A percentile compares a stretch with the other conserved stretches of the same genome.
Evolutionary conservation across 2,797 vertebrate genomes (phyloP).

Genomic region (Oophaga sylvatica): DNA sequence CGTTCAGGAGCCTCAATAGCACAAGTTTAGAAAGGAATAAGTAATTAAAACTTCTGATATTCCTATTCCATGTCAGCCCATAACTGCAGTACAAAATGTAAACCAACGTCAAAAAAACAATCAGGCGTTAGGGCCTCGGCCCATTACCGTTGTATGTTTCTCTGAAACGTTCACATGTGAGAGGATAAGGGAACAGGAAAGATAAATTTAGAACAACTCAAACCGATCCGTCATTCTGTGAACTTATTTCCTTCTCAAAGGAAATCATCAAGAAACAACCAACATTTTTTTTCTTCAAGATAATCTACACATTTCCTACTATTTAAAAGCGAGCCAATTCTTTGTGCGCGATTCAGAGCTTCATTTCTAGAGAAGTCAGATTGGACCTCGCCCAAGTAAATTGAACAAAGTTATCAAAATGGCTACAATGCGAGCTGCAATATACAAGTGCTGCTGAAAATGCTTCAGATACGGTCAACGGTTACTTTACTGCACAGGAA

Average conservation of each 20-base stretch:
- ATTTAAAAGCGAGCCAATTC: slow-evolving; percentile 30
- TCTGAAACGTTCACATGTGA: slow-evolving; percentile 21
- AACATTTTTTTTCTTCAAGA: slow-evolving; percentile 57
- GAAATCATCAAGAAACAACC: slow-evolving; percentile 54
- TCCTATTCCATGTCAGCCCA: background rate
- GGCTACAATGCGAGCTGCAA: background rate
- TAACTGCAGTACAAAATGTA: background rate
- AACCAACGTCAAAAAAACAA: no score
- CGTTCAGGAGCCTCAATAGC: background rate
- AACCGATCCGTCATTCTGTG: slow-evolving; percentile 63
- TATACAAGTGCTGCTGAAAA: background rate
- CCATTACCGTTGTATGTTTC: slow-evolving; percentile 5
- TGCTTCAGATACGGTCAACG: background rate
- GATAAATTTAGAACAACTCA: slow-evolving; percentile 66
- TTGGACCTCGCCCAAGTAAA: slow-evolving; percentile 16
- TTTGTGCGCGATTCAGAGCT: background rate
- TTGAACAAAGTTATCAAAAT: background rate
- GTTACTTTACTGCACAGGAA: background rate
- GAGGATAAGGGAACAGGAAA: slow-evolving; percentile 67
- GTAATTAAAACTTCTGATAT: no score
- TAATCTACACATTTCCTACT: slow-evolving; percentile 50
- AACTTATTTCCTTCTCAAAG: slow-evolving; percentile 60
- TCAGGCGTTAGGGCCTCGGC: background rate
- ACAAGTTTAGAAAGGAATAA: background rate
- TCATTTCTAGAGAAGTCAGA: background rate